These are phyloP conservation scores for Dascyllus trimaculatus DNA, from an alignment of 2,113 vertebrate genomes.

Conservation along the genomic window DNA sequence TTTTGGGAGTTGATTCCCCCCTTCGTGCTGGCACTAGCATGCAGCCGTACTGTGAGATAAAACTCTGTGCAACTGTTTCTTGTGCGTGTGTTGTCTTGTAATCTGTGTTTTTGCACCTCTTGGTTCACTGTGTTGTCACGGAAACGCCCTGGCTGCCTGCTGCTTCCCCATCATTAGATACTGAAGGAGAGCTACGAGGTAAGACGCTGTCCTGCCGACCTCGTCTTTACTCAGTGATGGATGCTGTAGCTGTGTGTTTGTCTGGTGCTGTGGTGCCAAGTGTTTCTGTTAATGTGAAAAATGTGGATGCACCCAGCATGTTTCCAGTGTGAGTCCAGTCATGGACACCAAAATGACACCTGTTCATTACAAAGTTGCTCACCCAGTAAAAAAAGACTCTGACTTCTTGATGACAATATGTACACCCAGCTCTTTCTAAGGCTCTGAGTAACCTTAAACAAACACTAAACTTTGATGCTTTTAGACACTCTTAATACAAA, in stretches of 20 bases:
- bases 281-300: background rate
- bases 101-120: constrained; percentile 79
- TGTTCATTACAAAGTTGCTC: background rate
- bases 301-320: background rate
- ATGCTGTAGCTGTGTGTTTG: background rate
- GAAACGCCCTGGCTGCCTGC: constrained; percentile 92
- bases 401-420: too few relatives aligned
- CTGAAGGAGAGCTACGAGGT: constrained; percentile 99
- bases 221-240: background rate
- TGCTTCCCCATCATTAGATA: constrained; percentile 94
- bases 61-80: constrained; percentile 17
- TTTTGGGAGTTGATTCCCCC: constrained; percentile 5
- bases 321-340: background rate
- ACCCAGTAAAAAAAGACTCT: background rate
- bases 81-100: constrained; percentile 58
- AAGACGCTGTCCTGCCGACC: constrained; percentile 79
- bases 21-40: constrained; percentile 68
- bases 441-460: too few relatives aligned
- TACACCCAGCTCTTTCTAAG: too few relatives aligned
- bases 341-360: background rate
- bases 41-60: constrained; percentile 68
- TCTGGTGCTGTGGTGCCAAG: background rate
- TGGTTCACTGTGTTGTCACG: constrained; percentile 90
- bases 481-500: too few relatives aligned
- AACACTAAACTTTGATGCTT: too few relatives aligned